These are phyloP conservation scores for Grantiella picta DNA, from an alignment of 2,113 vertebrate genomes.

Conservation along the genomic window DNA sequence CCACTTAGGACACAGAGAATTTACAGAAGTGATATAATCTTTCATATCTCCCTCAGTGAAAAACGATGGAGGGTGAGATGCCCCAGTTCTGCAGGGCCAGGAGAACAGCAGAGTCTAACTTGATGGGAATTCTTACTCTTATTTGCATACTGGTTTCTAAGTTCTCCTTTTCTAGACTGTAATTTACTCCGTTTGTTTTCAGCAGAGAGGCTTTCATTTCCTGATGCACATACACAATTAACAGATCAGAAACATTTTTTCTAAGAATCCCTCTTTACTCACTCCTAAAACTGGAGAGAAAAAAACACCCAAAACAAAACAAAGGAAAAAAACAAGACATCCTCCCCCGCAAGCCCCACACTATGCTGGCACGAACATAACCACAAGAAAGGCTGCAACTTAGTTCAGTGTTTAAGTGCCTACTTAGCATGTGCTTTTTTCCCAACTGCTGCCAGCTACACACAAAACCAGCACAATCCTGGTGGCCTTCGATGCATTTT, in stretches of 20 bases:
- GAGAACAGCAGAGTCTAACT: background rate
- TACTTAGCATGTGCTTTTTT: background rate
- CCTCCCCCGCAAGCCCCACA: background rate
- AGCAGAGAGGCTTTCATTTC: background rate
- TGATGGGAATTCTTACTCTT: background rate
- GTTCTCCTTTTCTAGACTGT: background rate
- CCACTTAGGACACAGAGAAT: background rate
- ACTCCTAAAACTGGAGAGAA: background rate
- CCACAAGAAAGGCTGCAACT: constrained; percentile 3
- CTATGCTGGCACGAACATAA: background rate
- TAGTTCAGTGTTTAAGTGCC: background rate
- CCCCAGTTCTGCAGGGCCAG: background rate
- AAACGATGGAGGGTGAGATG: background rate
- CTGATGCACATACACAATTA: background rate
- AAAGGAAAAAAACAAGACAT: background rate
- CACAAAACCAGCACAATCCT: background rate
- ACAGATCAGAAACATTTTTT: background rate
- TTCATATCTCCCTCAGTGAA: background rate
- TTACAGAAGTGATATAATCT: background rate
- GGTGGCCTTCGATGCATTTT: background rate
- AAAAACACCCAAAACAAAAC: background rate
- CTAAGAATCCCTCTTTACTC: background rate
- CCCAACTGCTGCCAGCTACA: background rate
- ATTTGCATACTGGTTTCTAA: background rate
- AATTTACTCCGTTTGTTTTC: background rate